These are phyloP conservation scores for Plusia festucae DNA, from an alignment of 2,888 invertebrate species.

Conservation along the genomic window DNA sequence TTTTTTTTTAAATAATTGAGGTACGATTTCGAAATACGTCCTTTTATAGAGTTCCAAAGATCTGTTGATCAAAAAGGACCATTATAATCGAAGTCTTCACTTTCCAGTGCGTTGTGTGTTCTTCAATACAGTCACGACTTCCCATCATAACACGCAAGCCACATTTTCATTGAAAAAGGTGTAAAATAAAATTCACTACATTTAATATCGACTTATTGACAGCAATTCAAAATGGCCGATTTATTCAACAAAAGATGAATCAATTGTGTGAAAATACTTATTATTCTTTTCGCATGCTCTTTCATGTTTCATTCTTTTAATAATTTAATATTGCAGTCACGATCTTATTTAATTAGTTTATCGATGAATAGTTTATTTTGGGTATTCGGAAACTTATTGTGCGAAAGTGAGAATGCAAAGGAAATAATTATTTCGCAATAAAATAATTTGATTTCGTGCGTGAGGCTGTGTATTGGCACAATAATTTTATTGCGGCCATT, in stretches of 20 bases:
- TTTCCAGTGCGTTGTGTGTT: slow-evolving; percentile 68
- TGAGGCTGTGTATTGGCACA: slow-evolving; percentile 23
- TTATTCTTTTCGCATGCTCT: slow-evolving; percentile 27
- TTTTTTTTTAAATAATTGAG: slow-evolving; percentile 44
- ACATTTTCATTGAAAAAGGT: slow-evolving; percentile 61
- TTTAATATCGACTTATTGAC: slow-evolving; percentile 40
- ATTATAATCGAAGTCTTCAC: slow-evolving; percentile 61
- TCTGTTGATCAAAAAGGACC: slow-evolving; percentile 58
- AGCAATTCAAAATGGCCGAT: slow-evolving; percentile 51
- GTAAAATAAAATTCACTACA: slow-evolving; percentile 51
- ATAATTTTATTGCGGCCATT: slow-evolving; percentile 32
- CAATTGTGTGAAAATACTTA: slow-evolving; percentile 64
- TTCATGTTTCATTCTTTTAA: slow-evolving; percentile 39
- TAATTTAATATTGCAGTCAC: slow-evolving; percentile 57
- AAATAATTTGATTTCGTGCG: slow-evolving; percentile 27
- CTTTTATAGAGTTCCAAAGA: slow-evolving; percentile 42
- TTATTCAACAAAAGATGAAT: slow-evolving; percentile 73
- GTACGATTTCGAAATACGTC: slow-evolving; percentile 29
- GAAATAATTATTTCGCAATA: slow-evolving; percentile 46
- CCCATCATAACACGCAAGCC: slow-evolving; percentile 50
- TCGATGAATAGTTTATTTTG: slow-evolving; percentile 15
- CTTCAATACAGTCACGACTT: slow-evolving; percentile 69
- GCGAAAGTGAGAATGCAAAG: slow-evolving; percentile 15
- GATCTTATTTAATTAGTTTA: slow-evolving; percentile 52
- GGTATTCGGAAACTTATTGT: slow-evolving; percentile 29